Evolutionary conservation across 2,888 invertebrate genomes (phyloP).

Genomic region (Amphiduros pacificus): DNA sequence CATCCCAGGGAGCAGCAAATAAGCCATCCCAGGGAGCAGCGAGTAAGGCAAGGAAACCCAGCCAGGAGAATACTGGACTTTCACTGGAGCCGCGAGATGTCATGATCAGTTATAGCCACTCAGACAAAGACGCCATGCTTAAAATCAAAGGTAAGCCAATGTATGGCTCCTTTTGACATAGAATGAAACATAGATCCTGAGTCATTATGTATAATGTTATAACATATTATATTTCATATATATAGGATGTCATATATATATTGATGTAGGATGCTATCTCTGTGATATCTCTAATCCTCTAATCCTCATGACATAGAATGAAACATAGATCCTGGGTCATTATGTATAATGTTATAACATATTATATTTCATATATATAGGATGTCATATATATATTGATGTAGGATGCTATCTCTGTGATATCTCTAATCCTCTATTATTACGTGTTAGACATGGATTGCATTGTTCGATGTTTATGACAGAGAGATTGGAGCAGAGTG

Average conservation of each 20-base stretch:
- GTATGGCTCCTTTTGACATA: neutral
- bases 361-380: too few species aligned
- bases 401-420: neutral
- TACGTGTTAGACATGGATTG: neutral
- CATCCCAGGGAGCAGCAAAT: too few species aligned
- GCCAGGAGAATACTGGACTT: too few species aligned
- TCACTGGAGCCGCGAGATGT: too few species aligned
- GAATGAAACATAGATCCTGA: too few species aligned
- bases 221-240: too few species aligned
- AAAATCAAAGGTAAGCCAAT: conserved; percentile 39
- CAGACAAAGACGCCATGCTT: conserved; percentile 42
- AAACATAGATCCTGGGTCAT: too few species aligned
- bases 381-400: neutral
- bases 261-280: neutral
- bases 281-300: neutral
- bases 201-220: too few species aligned
- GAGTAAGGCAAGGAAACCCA: too few species aligned
- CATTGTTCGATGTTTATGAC: neutral
- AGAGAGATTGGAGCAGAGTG: conserved; percentile 42
- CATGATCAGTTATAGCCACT: conserved; percentile 53
- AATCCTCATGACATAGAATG: neutral
- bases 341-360: too few species aligned
- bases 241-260: neutral
- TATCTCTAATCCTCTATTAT: neutral
- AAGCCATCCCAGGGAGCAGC: too few species aligned